Percentiles rank a stretch among this genome's conserved stretches.
Evolutionary conservation across 2,113 vertebrate species (phyloP).

Genomic region (Hippopotamus amphibius): DNA sequence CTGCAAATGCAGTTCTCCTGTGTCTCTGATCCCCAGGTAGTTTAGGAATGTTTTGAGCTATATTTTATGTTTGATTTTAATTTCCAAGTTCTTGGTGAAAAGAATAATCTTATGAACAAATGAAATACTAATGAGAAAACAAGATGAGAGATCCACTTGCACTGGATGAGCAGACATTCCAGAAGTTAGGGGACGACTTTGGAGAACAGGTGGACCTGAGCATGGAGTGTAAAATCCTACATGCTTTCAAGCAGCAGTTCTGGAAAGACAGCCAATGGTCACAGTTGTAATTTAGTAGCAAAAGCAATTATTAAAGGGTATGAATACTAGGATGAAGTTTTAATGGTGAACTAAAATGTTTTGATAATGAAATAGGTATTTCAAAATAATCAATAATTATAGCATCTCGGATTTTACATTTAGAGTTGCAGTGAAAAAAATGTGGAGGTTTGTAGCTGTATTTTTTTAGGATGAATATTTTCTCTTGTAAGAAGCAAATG

Average conservation of each 20-base stretch:
- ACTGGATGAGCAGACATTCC: neutral
- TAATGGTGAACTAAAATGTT: slow-evolving; percentile 38
- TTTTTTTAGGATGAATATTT: neutral
- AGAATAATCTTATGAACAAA: slow-evolving; percentile 28
- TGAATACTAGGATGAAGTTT: neutral
- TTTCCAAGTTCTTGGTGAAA: neutral
- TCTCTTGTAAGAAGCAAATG: neutral
- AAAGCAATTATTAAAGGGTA: neutral
- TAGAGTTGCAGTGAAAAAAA: slow-evolving; percentile 13
- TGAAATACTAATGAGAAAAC: neutral
- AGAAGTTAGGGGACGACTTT: neutral
- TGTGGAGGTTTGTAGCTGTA: neutral
- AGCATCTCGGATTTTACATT: neutral
- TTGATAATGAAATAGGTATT: slow-evolving; percentile 52
- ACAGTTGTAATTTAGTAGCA: slow-evolving; percentile 8
- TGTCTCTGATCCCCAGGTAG: neutral
- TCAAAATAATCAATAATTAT: slow-evolving; percentile 10
- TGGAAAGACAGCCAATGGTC: neutral
- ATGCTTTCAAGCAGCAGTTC: neutral
- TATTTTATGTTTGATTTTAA: neutral
- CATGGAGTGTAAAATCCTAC: neutral
- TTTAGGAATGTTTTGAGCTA: neutral
- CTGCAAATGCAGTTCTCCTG: neutral
- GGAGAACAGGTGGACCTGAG: neutral
- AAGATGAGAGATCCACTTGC: neutral